A percentile compares a stretch with the other conserved stretches of the same genome.
Evolutionary conservation across 2,888 invertebrate species (phyloP).

Genomic region (Sinotaia quadrata): DNA sequence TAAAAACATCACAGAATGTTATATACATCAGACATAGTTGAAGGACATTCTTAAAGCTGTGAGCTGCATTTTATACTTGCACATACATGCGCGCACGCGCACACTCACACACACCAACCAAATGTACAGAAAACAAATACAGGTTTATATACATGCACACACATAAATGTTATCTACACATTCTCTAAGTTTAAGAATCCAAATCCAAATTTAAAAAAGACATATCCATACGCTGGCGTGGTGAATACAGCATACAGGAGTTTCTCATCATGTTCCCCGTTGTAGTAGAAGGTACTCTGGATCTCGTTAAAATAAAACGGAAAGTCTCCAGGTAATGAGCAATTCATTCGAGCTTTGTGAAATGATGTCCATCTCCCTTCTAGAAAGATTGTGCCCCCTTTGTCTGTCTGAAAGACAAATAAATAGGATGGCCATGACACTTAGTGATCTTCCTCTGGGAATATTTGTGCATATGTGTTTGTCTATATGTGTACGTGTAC

Average conservation of each 20-base stretch:
- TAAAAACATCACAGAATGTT: no score
- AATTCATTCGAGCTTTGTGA: slow-evolving; percentile 92
- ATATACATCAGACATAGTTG: no score
- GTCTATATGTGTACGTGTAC: no score
- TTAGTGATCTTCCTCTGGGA: no score
- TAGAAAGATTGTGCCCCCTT: slow-evolving; percentile 81
- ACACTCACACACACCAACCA: no score
- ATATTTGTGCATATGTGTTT: no score
- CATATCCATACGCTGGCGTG: slow-evolving; percentile 78
- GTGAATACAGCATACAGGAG: slow-evolving; percentile 96
- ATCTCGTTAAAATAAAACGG: slow-evolving; percentile 98
- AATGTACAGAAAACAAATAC: not conserved
- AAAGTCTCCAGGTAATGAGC: slow-evolving; percentile 86
- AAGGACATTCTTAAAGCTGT: no score
- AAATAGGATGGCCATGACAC: no score
- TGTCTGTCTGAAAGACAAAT: slow-evolving; percentile 76
- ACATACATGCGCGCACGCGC: no score
- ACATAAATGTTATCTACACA: no score
- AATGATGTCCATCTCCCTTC: slow-evolving; percentile 94
- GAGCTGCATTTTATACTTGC: no score
- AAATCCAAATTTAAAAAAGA: not conserved
- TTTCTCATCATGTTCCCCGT: slow-evolving; percentile 51
- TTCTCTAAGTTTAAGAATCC: no score
- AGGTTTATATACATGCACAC: not conserved
- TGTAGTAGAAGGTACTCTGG: slow-evolving; percentile 74